Percentiles rank a stretch among this genome's conserved stretches.
These are phyloP conservation scores for Eutrigla gurnardus DNA, from an alignment of 2,797 vertebrate species.

Conservation along the genomic window DNA sequence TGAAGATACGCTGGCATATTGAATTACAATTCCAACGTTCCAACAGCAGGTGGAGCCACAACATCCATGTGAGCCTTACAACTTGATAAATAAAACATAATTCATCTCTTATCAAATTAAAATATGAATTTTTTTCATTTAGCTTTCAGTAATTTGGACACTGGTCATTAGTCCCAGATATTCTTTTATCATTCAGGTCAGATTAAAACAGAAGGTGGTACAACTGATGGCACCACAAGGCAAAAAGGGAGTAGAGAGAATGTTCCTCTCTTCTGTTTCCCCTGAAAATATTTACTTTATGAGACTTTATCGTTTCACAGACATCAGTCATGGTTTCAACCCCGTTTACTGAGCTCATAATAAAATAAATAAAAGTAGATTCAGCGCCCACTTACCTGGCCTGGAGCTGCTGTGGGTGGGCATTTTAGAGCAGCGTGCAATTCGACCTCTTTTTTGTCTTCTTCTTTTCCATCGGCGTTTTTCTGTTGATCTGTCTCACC, in stretches of 20 bases:
- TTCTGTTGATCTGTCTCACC: constrained; percentile 99
- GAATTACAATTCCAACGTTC: constrained; percentile 23
- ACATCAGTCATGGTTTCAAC: not conserved
- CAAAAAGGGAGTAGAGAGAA: not conserved
- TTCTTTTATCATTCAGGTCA: not conserved
- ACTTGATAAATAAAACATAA: not conserved
- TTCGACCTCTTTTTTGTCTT: constrained; percentile 96
- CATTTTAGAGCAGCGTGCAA: constrained; percentile 95
- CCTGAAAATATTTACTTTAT: not conserved
- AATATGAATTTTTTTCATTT: not conserved
- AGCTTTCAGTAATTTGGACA: not conserved
- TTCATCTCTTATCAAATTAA: not conserved
- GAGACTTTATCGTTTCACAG: not conserved
- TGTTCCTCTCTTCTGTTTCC: not conserved
- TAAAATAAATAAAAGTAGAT: constrained; percentile 43
- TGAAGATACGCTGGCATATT: not conserved
- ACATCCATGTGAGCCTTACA: not conserved
- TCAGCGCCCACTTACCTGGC: constrained; percentile 88
- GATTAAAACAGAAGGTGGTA: not conserved
- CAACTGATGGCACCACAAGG: not conserved
- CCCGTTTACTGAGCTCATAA: constrained; percentile 6
- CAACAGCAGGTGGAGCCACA: constrained; percentile 63
- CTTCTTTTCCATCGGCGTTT: constrained; percentile 99
- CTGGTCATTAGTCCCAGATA: not conserved
- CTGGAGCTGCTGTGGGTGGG: constrained; percentile 89